Base-by-base conservation (phyloP, 2,888 invertebrate species). In the Alcis repandata region DNA sequence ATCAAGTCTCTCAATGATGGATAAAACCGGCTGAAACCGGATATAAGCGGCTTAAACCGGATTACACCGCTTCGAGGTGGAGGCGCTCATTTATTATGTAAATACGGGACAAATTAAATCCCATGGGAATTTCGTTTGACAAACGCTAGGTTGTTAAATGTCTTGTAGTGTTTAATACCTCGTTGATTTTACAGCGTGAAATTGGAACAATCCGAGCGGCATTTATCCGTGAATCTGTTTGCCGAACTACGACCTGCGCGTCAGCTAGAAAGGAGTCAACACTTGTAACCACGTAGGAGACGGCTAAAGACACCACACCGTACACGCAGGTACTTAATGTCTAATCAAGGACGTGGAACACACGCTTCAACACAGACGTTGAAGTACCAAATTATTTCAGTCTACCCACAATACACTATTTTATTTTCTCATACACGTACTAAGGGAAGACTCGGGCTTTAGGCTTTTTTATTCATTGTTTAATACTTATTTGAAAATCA, bases 91-190 rank as follows among this genome's bases (percentile, higher is more conserved):
- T 92, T 91, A 92, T 92, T 92, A 92, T 92, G 92, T 91, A 92
- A 92, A 92, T 92, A 92, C 90, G 83, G 87, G 90, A 92, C 92
- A 91, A 92, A 92, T 92, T 92, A 92, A 92, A 91, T 91, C 92
- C 92, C 79, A 88, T 87, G 87, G 90, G 91, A 89, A 86, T 90
- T 89, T 87, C 87, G 87, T 89, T 91, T 90, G 91, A 91, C 88
- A 91, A 61, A 87, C 86, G 90, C 81, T 83, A 82, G 82, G 81
- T 79, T 78, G 82, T 78, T 79, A 79, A 85, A 87, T 73, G 78
- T 81, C 83, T 80, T 77, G 77, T 78, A 70, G 61, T 79, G 77
- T 81, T 81, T 79, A 75, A 70, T 80, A 20, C 19, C 46, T 22
- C n/a, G 79, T 84, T 76, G 72, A 67, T 69, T 75, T 73, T 73